Evolutionary conservation across 2,888 invertebrate genomes (phyloP).

Genomic region (Peribatodes rhomboidaria): DNA sequence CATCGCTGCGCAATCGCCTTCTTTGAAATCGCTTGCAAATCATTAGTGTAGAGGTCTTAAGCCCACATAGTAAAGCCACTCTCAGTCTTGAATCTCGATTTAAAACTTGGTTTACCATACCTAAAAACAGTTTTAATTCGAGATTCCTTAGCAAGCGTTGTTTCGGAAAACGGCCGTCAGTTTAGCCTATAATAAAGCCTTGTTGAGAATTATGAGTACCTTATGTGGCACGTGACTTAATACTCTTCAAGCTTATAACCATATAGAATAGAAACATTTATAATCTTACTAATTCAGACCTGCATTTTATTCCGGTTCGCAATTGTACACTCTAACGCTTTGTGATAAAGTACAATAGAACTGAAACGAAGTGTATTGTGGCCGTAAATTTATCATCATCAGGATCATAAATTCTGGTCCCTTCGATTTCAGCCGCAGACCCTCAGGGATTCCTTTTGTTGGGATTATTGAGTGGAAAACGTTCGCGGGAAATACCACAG

Average conservation of each 20-base stretch:
- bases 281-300: not conserved
- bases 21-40: too few species aligned
- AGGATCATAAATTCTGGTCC: constrained; percentile 53
- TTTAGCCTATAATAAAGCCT: too few species aligned
- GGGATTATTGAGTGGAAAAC: constrained; percentile 67
- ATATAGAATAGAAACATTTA: not conserved
- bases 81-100: too few species aligned
- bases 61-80: too few species aligned
- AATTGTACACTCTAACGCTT: constrained; percentile 23
- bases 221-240: too few species aligned
- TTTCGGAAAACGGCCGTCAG: too few species aligned
- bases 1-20: too few species aligned
- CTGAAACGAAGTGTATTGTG: constrained; percentile 14
- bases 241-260: not conserved
- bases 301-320: constrained; percentile 1
- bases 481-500: constrained; percentile 59
- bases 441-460: constrained; percentile 67
- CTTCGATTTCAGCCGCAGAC: constrained; percentile 53
- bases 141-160: too few species aligned
- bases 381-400: constrained; percentile 42
- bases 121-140: too few species aligned
- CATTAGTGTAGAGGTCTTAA: too few species aligned
- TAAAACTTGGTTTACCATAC: too few species aligned
- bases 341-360: constrained; percentile 28
- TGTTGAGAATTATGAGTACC: too few species aligned